A percentile compares a stretch with the other conserved stretches of the same genome.
These are phyloP conservation scores for Anthonomus grandis DNA, from an alignment of 1,140 invertebrate species.

Conservation along the genomic window DNA sequence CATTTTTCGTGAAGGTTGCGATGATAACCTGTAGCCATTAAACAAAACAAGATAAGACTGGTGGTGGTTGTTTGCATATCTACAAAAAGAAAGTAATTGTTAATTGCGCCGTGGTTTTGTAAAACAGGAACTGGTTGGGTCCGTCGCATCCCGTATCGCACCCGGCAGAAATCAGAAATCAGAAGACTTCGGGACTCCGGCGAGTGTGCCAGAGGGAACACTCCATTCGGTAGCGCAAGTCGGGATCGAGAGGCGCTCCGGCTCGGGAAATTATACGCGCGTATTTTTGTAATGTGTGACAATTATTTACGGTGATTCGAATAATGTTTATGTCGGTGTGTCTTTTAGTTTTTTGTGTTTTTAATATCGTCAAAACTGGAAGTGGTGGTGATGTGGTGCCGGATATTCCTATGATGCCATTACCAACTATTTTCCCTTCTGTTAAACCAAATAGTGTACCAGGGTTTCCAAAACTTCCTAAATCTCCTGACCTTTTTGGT, in stretches of 20 bases:
- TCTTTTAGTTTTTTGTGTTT: too few species aligned
- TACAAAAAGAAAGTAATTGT: slow-evolving; percentile 14
- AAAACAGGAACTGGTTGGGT: slow-evolving; percentile 21
- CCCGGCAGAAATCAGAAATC: slow-evolving; percentile 21
- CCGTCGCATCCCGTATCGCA: slow-evolving; percentile 7
- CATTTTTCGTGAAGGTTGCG: slow-evolving; percentile 5
- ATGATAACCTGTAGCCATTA: slow-evolving; percentile 8
- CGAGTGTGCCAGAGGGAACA: slow-evolving; percentile 9
- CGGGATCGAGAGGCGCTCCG: too few species aligned
- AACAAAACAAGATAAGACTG: slow-evolving; percentile 24
- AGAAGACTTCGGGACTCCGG: slow-evolving; percentile 17
- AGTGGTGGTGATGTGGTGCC: too few species aligned
- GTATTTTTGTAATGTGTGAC: slow-evolving; percentile 20
- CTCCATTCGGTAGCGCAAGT: neutral
- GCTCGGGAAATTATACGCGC: slow-evolving; percentile 11
- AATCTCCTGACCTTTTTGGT: too few species aligned
- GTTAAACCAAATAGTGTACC: too few species aligned
- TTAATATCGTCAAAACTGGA: too few species aligned
- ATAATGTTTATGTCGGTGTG: slow-evolving; percentile 18
- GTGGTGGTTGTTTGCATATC: neutral
- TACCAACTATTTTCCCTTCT: too few species aligned
- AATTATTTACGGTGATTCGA: too few species aligned
- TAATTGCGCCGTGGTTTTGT: slow-evolving; percentile 26
- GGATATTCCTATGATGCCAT: too few species aligned
- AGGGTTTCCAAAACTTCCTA: too few species aligned